Base-by-base conservation (phyloP, 2,888 invertebrate species). In the Hemicrepidius hirtus region DNA sequence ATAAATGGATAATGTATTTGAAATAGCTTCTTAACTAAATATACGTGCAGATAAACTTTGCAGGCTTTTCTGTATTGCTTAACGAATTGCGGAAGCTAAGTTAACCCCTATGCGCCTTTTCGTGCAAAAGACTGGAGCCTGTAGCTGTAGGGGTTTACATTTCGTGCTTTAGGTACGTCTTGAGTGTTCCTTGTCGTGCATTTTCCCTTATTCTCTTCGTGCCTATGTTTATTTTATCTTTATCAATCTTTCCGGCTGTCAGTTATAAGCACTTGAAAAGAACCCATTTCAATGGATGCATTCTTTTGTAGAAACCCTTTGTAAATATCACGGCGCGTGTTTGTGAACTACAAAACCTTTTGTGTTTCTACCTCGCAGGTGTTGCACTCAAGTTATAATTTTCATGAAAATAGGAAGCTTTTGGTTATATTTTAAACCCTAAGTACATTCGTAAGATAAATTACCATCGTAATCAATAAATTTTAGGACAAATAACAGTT, bases 201-300 rank as follows among this genome's bases (percentile, higher is more conserved):
- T 49, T 62, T 67, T 44, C 53, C 35, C 20, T 46, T 65, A 49
- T 59, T 57, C 70, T 71, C 49, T 67, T 62, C 63, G 63, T 71
- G 64, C 49, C 55, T 63, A 72, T 68, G 59, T 67, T 67, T 71
- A 73, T 68, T 68, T 68, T 74, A 70, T 71, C 74, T 74, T 67
- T 74, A 71, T 74, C 67, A 74, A 71, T 74, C 74, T 74, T 74
- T 74, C 71, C 68, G 64, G 68, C 68, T 64, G 68, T 72, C 74
- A 67, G 74, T 66, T 53, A 68, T 72, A 71, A 64, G 68, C 68
- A 72, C 59, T 68, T 74, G 40, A 71, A 71, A 64, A 68, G 64
- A 68, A 60, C 65, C 69, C 68, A 64, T 68, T 74, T 68, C 68
- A 72, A 72, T 75, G 55, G 55, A 65, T 69, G 75, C 69, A 63